Percentiles rank a stretch among this genome's conserved stretches.
Conservation (phyloP, 2,888 invertebrate species). For the Pseudoips prasinana region DNA sequence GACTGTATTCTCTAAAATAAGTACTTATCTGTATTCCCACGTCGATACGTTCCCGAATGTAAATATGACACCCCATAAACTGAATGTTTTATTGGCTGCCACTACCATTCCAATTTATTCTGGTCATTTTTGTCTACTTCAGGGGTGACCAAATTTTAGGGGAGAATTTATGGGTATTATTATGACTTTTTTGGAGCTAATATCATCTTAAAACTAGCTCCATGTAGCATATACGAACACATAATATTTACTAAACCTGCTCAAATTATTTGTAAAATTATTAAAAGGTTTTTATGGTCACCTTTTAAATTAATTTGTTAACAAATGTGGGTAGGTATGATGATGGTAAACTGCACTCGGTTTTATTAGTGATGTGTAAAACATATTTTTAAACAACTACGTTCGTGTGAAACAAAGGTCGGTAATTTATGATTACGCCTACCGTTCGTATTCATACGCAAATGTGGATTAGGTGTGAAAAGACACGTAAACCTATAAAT, state of each 20-base stretch:
- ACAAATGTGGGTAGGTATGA: slow-evolving; percentile 11
- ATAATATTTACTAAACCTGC: slow-evolving; percentile 28
- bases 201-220: slow-evolving; percentile 47
- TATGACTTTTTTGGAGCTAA: slow-evolving; percentile 61
- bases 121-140: slow-evolving; percentile 78
- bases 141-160: slow-evolving; percentile 77
- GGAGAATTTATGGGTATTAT: slow-evolving; percentile 70
- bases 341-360: too few relatives aligned
- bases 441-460: slow-evolving; percentile 23
- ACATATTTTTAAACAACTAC: slow-evolving; percentile 23
- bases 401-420: slow-evolving; percentile 30
- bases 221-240: slow-evolving; percentile 28
- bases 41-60: slow-evolving; percentile 73
- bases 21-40: slow-evolving; percentile 66
- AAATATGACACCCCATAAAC: slow-evolving; percentile 82
- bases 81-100: slow-evolving; percentile 79
- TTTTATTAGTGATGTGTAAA: slow-evolving; percentile 12
- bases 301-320: slow-evolving; percentile 21
- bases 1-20: slow-evolving; percentile 50
- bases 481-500: slow-evolving; percentile 54
- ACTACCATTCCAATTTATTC: slow-evolving; percentile 80
- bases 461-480: slow-evolving; percentile 36
- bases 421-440: slow-evolving; percentile 21
- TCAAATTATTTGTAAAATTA: slow-evolving; percentile 19
- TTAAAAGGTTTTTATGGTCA: slow-evolving; percentile 20